Base-by-base conservation (phyloP, 2,113 vertebrate species). In the Erythrocercus mccallii region DNA sequence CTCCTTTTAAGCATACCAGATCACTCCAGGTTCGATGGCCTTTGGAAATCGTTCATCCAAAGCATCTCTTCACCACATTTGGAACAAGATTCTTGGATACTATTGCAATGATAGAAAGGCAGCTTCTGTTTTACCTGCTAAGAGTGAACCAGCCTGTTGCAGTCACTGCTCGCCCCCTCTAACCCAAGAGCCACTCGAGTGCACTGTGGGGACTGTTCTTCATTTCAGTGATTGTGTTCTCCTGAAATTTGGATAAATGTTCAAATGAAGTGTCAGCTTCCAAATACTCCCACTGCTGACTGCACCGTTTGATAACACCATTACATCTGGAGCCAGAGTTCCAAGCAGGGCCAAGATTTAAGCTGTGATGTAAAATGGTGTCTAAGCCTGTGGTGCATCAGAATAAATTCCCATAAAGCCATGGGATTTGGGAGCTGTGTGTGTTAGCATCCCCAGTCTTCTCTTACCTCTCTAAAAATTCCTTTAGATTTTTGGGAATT, bases 81-180 rank as follows among this genome's bases (percentile, higher is more conserved):
- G 11, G 15, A 40, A 10, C 10, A 69, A 65, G 40, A n/a, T 25
- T 40, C 27, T 47, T 56, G 42, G 48, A 5, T 40, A 6, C 14
- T 81, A 3, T 42, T 15, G 17, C 33, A 77, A 2, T 12, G 33
- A 33, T 10, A 61, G 25, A 58, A 83, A 16, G 17, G 48, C 19
- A 72, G 25, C 23, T 87, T 24, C 31, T 42, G 45, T 62, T 77
- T 73, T 16, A 24, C 22, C 10, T 56, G 22, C 47, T 53, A 5
- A 30, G 22, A n/a, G 28, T 12, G 60, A 47, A 28, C 11, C 24
- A 70, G 15, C 19, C 42, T 66, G 25, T 11, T 50, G 69, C 33
- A 57, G 37, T 35, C 0, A 0, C 16, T 73, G 10, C 45, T 81
- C 61, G 40, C 6, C 4, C 18, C 5, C 4, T 1, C 17, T 14